These are phyloP conservation scores for Cosmopolites sordidus DNA, from an alignment of 2,888 invertebrate genomes.

Conservation along the genomic window DNA sequence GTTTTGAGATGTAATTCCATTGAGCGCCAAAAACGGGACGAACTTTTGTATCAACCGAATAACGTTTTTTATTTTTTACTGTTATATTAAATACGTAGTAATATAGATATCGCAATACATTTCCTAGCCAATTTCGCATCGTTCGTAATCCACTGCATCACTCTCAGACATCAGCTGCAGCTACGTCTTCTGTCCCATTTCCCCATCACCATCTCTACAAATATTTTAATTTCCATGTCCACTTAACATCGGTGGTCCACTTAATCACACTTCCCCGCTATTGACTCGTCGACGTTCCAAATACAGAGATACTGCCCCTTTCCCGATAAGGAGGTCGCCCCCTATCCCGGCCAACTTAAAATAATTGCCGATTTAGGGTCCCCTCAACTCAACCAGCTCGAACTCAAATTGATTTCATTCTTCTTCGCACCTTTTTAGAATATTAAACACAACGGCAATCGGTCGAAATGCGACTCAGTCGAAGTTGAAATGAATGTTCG, in stretches of 20 bases:
- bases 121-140: conserved; percentile 3
- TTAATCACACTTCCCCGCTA: conserved; percentile 2
- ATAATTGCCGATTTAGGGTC: conserved; percentile 25
- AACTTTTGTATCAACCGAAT: too few relatives aligned
- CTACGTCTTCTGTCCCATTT: too few relatives aligned
- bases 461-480: conserved; percentile 15
- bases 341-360: conserved; percentile 20
- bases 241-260: conserved; percentile 6
- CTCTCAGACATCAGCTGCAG: conserved; percentile 4
- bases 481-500: too few relatives aligned
- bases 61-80: too few relatives aligned
- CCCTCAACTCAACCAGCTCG: conserved; percentile 6
- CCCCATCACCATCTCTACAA: conserved; percentile 7
- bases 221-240: conserved; percentile 16
- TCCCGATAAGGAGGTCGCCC: conserved; percentile 12
- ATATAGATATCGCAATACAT: too few relatives aligned
- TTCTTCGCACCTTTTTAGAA: conserved; percentile 25
- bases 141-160: conserved; percentile 1
- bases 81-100: too few relatives aligned
- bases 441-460: conserved; percentile 24
- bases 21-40: too few relatives aligned
- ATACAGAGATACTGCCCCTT: conserved; percentile 22
- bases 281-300: conserved; percentile 12
- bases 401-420: conserved; percentile 24
- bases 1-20: too few relatives aligned